These are phyloP conservation scores for Zosterops japonicus DNA, from an alignment of 2,113 vertebrate species.

Conservation along the genomic window DNA sequence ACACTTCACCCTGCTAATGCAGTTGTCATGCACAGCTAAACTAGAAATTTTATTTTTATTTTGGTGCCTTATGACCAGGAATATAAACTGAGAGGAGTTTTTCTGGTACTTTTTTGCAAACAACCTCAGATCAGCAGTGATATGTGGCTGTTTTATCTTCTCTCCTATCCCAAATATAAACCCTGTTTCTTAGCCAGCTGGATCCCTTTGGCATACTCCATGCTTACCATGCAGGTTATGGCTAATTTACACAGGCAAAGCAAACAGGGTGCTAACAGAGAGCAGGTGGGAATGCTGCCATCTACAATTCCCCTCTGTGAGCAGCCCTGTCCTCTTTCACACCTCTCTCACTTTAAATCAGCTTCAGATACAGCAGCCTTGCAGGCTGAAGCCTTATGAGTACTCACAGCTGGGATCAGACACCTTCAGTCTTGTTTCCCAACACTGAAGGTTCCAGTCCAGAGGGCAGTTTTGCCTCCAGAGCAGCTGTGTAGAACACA, in stretches of 20 bases:
- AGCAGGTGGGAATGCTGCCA: background rate
- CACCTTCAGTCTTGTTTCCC: background rate
- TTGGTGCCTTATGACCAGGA: background rate
- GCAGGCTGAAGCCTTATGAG: background rate
- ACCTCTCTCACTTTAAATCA: background rate
- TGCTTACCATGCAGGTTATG: background rate
- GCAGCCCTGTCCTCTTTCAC: background rate
- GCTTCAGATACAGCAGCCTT: background rate
- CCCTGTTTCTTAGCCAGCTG: background rate
- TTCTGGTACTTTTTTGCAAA: background rate
- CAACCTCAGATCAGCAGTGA: background rate
- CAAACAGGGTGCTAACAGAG: background rate
- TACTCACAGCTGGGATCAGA: background rate
- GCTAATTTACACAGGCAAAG: background rate
- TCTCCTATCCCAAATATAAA: background rate
- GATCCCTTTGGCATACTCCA: background rate
- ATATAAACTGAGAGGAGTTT: background rate
- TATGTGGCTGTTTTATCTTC: background rate
- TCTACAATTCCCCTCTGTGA: background rate
- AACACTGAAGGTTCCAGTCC: background rate
- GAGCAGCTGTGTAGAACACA: background rate
- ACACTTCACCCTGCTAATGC: background rate
- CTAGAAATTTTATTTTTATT: background rate
- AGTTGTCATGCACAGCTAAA: background rate
- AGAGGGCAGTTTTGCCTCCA: background rate